Evolutionary conservation across 2,888 invertebrate species (phyloP), one percentile per base, ranked within the genome.

Genomic region (Caenorhabditis sinica): DNA sequence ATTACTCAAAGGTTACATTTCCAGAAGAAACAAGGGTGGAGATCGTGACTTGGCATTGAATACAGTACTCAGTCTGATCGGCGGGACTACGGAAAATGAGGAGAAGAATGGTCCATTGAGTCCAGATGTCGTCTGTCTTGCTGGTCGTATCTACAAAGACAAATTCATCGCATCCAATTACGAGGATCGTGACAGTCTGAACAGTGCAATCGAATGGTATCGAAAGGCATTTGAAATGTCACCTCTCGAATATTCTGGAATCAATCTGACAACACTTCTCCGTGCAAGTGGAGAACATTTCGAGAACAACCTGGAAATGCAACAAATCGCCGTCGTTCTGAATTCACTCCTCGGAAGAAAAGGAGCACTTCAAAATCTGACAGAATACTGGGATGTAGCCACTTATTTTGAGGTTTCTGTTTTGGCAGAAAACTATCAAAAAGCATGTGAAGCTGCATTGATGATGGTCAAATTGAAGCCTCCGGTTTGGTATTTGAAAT

Each of bases 331-430:
- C 66, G 96, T 97, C 95, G 96, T 97, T 11, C 94, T 99, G 86
- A 99, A 98, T 93, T 97, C 97, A 94, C 94, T 98, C 81, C 98
- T 99, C 91, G 99, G 99, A 0, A 96, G 97, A 93, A 99, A 99
- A 93, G 99, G 99, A 58, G 97, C 97, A 93, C 94, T 99, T 36
- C 95, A 96, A 0, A 96, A 96, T 0, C 94, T 99, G 25, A 96
- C 96, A 90, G 98, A 99, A 93, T 99, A 99, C 93, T 99, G 99
- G 99, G 98, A 98, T 93, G 98, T 99, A 97, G 1, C 99, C 97
- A 94, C 92, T 8, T 92, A 92, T 83, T 92, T 92, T 86, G 92
- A 92, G 83, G 82, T 98, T 89, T 97, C 97, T 63, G 98, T 99
- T 0, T 94, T 99, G 40, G 97, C 97, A 1, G 97, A 98, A 93